Evolutionary conservation across 1,140 invertebrate species (phyloP).

Genomic region (Brachionus asplanchnoidis): DNA sequence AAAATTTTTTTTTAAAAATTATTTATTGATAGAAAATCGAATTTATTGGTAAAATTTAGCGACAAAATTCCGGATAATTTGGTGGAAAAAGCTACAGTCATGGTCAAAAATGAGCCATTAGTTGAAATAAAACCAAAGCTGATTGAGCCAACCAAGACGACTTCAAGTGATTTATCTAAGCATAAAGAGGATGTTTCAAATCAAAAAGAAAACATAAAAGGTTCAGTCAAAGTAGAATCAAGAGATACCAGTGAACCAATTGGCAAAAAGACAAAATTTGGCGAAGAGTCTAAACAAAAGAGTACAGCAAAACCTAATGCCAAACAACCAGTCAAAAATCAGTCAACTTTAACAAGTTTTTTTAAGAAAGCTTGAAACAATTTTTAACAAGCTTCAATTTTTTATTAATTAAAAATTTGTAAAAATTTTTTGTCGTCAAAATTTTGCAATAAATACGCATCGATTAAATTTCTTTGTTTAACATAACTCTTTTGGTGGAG

Average conservation of each 20-base stretch:
- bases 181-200: neutral
- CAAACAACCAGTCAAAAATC: constrained; percentile 3
- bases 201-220: constrained; percentile 39
- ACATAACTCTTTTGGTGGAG: constrained; percentile 24
- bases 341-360: constrained; percentile 20
- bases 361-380: constrained; percentile 4
- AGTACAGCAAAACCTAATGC: neutral
- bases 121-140: neutral
- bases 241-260: neutral
- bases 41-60: neutral
- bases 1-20: too few relatives aligned
- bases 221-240: constrained; percentile 1
- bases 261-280: neutral
- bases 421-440: neutral
- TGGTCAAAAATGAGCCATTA: neutral
- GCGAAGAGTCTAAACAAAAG: neutral
- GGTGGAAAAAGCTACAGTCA: neutral
- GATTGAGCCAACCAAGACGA: neutral
- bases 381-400: neutral
- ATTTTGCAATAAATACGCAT: neutral
- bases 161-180: constrained; percentile 11
- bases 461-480: neutral
- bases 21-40: neutral
- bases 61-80: neutral
- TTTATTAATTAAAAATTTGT: neutral